These are phyloP conservation scores for Oceanites oceanicus DNA, from an alignment of 2,113 vertebrate genomes.

Conservation along the genomic window DNA sequence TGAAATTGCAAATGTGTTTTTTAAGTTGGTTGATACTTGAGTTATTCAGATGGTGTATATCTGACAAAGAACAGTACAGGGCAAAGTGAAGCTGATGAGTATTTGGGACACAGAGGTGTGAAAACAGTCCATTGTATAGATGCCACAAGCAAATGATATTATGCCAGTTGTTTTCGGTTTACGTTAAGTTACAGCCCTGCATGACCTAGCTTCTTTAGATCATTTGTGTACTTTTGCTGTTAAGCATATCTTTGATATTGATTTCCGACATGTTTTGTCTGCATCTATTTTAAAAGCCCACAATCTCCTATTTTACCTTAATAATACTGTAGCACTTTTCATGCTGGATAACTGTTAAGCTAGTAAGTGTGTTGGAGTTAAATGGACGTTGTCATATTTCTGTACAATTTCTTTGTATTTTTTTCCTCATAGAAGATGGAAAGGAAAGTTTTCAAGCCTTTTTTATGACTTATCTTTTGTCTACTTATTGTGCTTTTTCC, in stretches of 20 bases:
- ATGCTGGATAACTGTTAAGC: not conserved
- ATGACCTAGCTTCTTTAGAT: not conserved
- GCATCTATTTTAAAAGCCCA: not conserved
- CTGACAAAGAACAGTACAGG: not conserved
- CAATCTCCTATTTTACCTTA: not conserved
- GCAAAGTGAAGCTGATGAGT: not conserved
- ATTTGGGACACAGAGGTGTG: not conserved
- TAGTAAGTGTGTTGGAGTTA: not conserved
- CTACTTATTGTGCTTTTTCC: not conserved
- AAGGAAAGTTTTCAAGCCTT: not conserved
- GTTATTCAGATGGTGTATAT: not conserved
- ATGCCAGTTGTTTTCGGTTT: not conserved
- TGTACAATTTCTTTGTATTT: not conserved
- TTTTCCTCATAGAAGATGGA: not conserved
- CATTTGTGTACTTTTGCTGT: not conserved
- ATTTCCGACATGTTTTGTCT: not conserved
- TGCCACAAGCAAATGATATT: not conserved
- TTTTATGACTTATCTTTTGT: not conserved
- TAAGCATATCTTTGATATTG: not conserved
- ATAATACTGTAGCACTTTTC: not conserved
- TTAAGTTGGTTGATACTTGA: not conserved
- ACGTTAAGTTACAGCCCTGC: not conserved
- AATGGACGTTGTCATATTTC: not conserved
- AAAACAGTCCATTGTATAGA: not conserved
- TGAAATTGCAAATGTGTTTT: conserved; percentile 18